A percentile compares a stretch with the other conserved stretches of the same genome.
These are phyloP conservation scores for Tachina grossa DNA, from an alignment of 2,888 invertebrate species.

Conservation along the genomic window DNA sequence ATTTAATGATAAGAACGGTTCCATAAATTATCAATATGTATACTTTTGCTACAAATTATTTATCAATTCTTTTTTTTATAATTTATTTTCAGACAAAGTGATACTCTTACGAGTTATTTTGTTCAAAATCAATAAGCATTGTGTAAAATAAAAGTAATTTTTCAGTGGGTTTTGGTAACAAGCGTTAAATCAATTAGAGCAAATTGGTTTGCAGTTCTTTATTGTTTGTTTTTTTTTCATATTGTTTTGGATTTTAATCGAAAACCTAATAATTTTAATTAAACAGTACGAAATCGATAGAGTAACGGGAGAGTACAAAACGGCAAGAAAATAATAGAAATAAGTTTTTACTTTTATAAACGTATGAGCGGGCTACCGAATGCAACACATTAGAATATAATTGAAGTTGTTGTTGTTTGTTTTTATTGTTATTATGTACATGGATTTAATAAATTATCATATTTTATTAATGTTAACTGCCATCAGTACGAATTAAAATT, in stretches of 20 bases:
- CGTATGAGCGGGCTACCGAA: constrained; percentile 23
- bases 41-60: constrained; percentile 30
- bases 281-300: constrained; percentile 70
- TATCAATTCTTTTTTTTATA: constrained; percentile 46
- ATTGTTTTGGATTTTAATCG: constrained; percentile 11
- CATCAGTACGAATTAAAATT: not conserved
- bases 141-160: not conserved
- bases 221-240: not conserved
- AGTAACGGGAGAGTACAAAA: constrained; percentile 60
- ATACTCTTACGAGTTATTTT: not conserved
- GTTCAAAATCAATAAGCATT: not conserved
- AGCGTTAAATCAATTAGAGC: constrained; percentile 27
- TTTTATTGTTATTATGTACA: constrained; percentile 24
- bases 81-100: not conserved
- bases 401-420: constrained; percentile 8
- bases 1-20: constrained; percentile 17
- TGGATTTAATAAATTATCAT: constrained; percentile 51
- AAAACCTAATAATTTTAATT: constrained; percentile 24
- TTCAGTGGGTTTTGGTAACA: constrained; percentile 31
- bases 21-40: constrained; percentile 44
- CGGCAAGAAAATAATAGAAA: constrained; percentile 25
- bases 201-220: not conserved
- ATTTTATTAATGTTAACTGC: constrained; percentile 28
- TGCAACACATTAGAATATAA: constrained; percentile 39
- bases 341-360: not conserved